These are phyloP conservation scores for Emys orbicularis DNA, from an alignment of 2,797 vertebrate genomes.

Conservation along the genomic window DNA sequence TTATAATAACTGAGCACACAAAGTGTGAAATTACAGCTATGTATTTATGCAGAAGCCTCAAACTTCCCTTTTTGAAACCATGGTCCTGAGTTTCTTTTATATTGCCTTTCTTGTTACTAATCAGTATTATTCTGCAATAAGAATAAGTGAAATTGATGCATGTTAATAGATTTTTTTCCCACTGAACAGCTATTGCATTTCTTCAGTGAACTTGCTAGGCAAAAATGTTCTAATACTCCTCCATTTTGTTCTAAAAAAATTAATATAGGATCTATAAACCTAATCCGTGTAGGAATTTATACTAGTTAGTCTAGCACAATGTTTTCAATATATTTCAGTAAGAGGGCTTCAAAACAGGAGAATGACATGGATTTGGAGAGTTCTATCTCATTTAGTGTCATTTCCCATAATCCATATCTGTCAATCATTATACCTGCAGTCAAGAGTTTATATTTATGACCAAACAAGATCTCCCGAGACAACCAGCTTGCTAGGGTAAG, in stretches of 20 bases:
- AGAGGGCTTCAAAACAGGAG: not conserved
- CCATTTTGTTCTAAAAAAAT: no score
- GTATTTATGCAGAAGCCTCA: not conserved
- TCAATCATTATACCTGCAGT: not conserved
- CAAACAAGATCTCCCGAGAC: not conserved
- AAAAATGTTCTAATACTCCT: not conserved
- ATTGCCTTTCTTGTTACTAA: not conserved
- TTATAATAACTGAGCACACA: not conserved
- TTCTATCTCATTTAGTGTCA: not conserved
- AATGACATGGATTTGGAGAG: not conserved
- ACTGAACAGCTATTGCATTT: not conserved
- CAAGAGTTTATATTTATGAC: not conserved
- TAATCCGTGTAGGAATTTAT: not conserved
- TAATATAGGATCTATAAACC: not conserved
- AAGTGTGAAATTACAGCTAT: slow-evolving; percentile 5
- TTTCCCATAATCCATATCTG: not conserved
- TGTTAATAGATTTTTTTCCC: not conserved
- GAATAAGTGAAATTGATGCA: not conserved
- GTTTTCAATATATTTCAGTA: not conserved
- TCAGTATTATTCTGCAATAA: not conserved
- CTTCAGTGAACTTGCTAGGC: not conserved
- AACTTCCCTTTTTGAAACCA: not conserved
- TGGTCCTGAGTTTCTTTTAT: not conserved
- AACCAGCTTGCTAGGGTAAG: not conserved
- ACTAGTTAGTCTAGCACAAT: not conserved